Percentiles rank a stretch among this genome's conserved stretches.
phyloP scores from a whole-genome alignment of 2,888 invertebrate genomes.

The Yponomeuta sedellus region DNA sequence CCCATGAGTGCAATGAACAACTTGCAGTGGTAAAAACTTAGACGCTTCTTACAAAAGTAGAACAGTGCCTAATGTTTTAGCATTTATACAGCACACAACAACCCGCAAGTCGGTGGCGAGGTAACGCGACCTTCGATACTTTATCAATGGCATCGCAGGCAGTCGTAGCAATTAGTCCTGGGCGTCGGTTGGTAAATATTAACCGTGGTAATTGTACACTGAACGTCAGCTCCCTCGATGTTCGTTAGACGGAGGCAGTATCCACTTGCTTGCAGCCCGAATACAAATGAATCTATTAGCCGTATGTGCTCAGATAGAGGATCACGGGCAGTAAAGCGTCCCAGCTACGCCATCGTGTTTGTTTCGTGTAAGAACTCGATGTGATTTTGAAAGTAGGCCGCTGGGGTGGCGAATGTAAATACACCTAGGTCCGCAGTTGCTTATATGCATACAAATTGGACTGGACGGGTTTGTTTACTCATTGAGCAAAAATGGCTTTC shows the following conservation, averaged over 20 bases:
- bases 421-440: neutral
- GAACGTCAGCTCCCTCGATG: conserved; percentile 67
- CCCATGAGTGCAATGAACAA: no score
- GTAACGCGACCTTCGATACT: neutral
- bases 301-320: conserved; percentile 61
- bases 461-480: neutral
- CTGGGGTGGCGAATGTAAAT: neutral
- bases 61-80: no score
- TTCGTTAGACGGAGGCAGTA: conserved; percentile 57
- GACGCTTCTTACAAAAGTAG: no score
- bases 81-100: no score
- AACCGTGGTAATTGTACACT: conserved; percentile 71
- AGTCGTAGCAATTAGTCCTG: conserved; percentile 58
- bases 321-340: conserved; percentile 44
- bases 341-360: conserved; percentile 37
- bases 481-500: neutral
- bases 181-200: conserved; percentile 74
- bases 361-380: conserved; percentile 42
- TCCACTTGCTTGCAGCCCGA: conserved; percentile 59
- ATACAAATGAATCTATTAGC: conserved; percentile 75
- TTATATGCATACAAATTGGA: neutral
- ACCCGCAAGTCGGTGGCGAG: neutral
- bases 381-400: conserved; percentile 31
- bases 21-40: no score
- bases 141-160: conserved; percentile 7